Evolutionary conservation across 2,797 vertebrate species (phyloP), one percentile per base, ranked within the genome.

Genomic region (Sebastiscus albofasciatus): DNA sequence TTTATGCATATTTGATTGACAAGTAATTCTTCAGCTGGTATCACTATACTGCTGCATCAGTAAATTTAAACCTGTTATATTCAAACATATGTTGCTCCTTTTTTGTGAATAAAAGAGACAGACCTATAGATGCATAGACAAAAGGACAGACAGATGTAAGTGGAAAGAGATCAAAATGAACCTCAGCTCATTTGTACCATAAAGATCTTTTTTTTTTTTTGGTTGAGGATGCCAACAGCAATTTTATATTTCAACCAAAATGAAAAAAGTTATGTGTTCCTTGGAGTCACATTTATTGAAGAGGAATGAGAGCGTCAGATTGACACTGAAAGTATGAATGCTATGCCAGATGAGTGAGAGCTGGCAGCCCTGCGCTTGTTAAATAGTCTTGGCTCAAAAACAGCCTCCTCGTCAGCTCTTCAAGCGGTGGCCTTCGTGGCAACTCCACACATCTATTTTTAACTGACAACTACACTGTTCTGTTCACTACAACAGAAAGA

Each of bases 381-480:
- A 75, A 67, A 60, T 54, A 46, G 62, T 66, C 42, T 66, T 79
- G 67, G 77, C 75, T 81, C 67, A 59, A 75, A 49, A 79, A 69
- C 58, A 69, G 76, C 27, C 27, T 59, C 54, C 42, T 16, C 39
- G 2, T 81, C 75, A 83, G 58, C 46, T 76, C 68, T 68, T 60
- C 26, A 46, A 24, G 74, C 62, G n/a, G 16, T 64, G 74, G 82
- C 81, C 76, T 85, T 83, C 31, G 24, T 67, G 46, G 46, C 68
- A 61, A 64, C 62, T 75, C 65, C 20, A 49, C 42, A 68, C 22
- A 31, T 77, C 61, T 74, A 77, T 84, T 88, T 86, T 72, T 80
- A 80, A 78, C 54, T 24, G 55, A 29, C 20, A 59, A 26, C 20
- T 26, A 74, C 36, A 71, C 29, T 20, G 42, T 16, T 67, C 31